Base-by-base conservation (phyloP, 1,140 invertebrate genomes). In the Cheumatopsyche charites region DNA sequence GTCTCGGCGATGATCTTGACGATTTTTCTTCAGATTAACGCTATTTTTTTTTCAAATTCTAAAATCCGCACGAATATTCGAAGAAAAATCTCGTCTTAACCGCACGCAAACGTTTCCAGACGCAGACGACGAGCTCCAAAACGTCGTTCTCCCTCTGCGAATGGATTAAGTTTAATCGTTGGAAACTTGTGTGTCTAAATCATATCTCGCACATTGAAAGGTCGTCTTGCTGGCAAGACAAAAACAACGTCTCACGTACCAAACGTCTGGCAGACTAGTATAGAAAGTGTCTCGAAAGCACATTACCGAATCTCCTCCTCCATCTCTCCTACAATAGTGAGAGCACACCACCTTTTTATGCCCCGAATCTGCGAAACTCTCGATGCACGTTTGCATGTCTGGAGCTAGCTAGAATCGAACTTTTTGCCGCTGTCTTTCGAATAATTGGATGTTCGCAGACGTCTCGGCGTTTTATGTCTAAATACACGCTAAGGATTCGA, bases 211-310 rank as follows among this genome's bases (percentile, higher is more conserved):
- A 19, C 15, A 52, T 52, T 52, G 47, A 52, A 52, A 52, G 47
- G 47, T 52, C 47, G 47, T 52, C 47, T 52, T 17, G n/a, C 19
- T 6, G 2, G 15, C 4, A 17, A n/a, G 15, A 17, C 7, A 9
- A 52, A 52, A 52, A 52, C 47, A 52, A 52, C 47, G 19, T 52
- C 47, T 52, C 47, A 52, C 47, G 47, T 52, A 52, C n/a, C 47
- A 19, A 52, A 17, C 15, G 47, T 52, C 47, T 52, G 47, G 47
- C 7, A 52, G 15, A 45, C 43, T 15, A 9, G 47, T 19, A 52
- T 52, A 52, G 47, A 52, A 52, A 52, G 47, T 52, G 47, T 52
- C 47, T 52, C 19, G 47, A 52, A 52, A 52, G 47, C 47, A 52
- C 47, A 52, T 52, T 52, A 52, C 47, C 9, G 47, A 17, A 17